These are phyloP conservation scores for Pollenia griseotomentosa DNA, from an alignment of 2,888 invertebrate species.

Conservation along the genomic window DNA sequence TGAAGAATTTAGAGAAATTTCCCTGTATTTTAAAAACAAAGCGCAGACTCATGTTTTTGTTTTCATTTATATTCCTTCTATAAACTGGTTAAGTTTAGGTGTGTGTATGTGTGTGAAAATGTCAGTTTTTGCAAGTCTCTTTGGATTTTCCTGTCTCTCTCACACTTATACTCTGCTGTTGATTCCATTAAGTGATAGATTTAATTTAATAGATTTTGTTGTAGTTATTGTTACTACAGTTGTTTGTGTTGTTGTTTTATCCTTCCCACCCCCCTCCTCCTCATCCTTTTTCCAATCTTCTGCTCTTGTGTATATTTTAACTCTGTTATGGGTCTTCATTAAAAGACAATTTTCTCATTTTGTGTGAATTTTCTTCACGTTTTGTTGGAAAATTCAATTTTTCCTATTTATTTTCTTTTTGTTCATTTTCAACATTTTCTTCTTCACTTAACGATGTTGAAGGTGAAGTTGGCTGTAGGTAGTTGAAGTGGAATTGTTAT, in stretches of 20 bases:
- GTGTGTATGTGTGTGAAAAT: background rate
- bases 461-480: slow-evolving; percentile 75
- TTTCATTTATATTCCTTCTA: background rate
- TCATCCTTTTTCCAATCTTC: background rate
- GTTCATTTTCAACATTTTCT: background rate
- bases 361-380: slow-evolving; percentile 78
- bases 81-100: background rate
- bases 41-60: slow-evolving; percentile 47
- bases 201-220: slow-evolving; percentile 72
- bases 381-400: slow-evolving; percentile 83
- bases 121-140: background rate
- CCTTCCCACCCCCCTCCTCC: slow-evolving; percentile 66
- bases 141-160: slow-evolving; percentile 44
- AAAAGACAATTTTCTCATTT: slow-evolving; percentile 82
- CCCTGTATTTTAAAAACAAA: slow-evolving; percentile 68
- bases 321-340: slow-evolving; percentile 74
- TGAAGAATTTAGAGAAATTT: slow-evolving; percentile 61
- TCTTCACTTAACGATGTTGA: slow-evolving; percentile 70
- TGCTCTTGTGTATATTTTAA: slow-evolving; percentile 29
- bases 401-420: slow-evolving; percentile 66
- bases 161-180: slow-evolving; percentile 43
- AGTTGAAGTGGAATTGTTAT: slow-evolving; percentile 53
- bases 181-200: slow-evolving; percentile 70
- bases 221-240: slow-evolving; percentile 52
- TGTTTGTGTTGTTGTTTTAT: slow-evolving; percentile 59